These are phyloP conservation scores for Nasonia giraulti DNA, from an alignment of 1,140 invertebrate genomes.

Conservation along the genomic window DNA sequence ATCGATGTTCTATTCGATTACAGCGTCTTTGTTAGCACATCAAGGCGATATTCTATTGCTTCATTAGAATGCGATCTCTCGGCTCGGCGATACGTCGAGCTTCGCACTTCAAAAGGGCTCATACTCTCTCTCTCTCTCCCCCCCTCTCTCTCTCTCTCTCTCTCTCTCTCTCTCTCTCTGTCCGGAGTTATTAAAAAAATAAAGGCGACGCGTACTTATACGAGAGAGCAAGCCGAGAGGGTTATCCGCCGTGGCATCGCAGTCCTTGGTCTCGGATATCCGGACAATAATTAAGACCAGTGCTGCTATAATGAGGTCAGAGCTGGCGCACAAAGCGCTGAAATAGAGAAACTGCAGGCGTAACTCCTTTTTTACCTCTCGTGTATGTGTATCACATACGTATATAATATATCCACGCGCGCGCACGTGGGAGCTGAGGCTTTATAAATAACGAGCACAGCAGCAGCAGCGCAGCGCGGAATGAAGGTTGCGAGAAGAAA, in stretches of 20 bases:
- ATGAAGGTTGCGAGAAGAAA: neutral
- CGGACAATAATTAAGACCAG: neutral
- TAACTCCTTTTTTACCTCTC: neutral
- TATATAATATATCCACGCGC: too few species aligned
- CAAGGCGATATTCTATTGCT: neutral
- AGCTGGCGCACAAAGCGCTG: neutral
- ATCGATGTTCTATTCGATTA: neutral
- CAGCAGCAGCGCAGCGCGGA: neutral
- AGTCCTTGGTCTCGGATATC: neutral
- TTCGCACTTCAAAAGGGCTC: neutral
- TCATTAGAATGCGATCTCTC: neutral
- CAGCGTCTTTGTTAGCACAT: neutral
- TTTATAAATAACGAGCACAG: neutral
- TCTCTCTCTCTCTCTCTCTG: too few species aligned
- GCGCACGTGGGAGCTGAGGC: neutral
- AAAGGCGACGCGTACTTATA: neutral
- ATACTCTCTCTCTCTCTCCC: too few species aligned
- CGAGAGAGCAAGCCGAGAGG: neutral
- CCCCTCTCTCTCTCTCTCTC: too few species aligned
- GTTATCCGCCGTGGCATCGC: neutral
- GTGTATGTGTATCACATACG: neutral
- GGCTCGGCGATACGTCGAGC: too few species aligned
- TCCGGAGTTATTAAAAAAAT: neutral
- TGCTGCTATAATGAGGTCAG: conserved; percentile 1
- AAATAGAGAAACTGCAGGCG: neutral